A percentile compares a stretch with the other conserved stretches of the same genome.
Evolutionary conservation across 2,113 vertebrate species (phyloP).

Genomic region (Platycercus adscitus): DNA sequence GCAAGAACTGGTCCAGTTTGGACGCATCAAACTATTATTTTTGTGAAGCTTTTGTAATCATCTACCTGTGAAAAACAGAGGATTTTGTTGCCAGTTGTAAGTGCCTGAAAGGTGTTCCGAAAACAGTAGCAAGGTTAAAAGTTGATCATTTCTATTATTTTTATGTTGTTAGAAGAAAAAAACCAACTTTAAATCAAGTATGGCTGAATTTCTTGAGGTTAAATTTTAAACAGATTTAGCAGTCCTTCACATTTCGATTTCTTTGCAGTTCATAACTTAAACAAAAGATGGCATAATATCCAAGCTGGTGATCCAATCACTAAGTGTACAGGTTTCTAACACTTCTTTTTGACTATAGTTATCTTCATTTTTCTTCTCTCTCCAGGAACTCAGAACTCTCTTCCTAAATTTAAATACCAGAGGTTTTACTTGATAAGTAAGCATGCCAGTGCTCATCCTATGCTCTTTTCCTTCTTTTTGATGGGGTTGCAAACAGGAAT

Average conservation of each 20-base stretch:
- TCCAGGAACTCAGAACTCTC: not conserved
- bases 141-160: not conserved
- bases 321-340: not conserved
- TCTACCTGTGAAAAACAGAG: not conserved
- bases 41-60: not conserved
- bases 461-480: not conserved
- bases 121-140: not conserved
- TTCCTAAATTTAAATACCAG: not conserved
- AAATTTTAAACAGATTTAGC: not conserved
- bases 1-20: not conserved
- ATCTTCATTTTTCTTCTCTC: not conserved
- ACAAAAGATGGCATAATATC: constrained; percentile 68
- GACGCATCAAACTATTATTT: not conserved
- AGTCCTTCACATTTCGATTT: not conserved
- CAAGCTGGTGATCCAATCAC: constrained; percentile 22
- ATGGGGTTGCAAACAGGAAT: not conserved
- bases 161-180: not conserved
- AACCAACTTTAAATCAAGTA: not conserved
- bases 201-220: not conserved
- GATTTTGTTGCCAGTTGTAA: not conserved
- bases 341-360: not conserved
- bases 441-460: not conserved
- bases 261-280: constrained; percentile 67
- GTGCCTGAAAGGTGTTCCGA: not conserved
- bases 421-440: not conserved